Evolutionary conservation across 1,140 invertebrate genomes (phyloP), one percentile per base, ranked within the genome.

Genomic region (Drosophila subobscura): DNA sequence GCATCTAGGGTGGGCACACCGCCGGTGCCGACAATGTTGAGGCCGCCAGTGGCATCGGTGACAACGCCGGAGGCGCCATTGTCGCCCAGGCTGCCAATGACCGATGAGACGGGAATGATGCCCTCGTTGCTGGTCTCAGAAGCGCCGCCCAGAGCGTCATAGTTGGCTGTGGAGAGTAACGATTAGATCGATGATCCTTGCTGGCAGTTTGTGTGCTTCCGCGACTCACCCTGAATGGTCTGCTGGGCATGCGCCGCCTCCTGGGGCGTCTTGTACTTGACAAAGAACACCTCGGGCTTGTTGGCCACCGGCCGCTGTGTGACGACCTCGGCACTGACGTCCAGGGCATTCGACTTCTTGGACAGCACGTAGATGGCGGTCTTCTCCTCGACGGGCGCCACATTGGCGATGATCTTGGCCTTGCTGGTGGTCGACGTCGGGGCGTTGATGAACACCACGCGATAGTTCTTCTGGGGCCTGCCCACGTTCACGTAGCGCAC

Each of bases 401-500:
- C 93, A 51, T 93, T 92, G 75, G 95, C 95, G 94, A 92, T 52
- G 92, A 94, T 58, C 94, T 94, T 27, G 5, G 95, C 95, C 77
- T 94, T 94, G 58, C 77, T 77, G 57, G 95, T 93, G 77, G 93
- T 93, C n/a, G 95, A 93, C 29, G 95, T 93, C 27, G 96, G 96
- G 10, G 96, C 95, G 93, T 96, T 96, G 92, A 97, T 96, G 94
- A 96, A 96, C 85, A 97, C 96, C 79, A 97, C 96, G 79, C 96
- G 96, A 92, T 96, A 96, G 92, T 96, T 95, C 83, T 96, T 96
- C 91, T 96, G 95, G 56, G 95, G 93, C 5, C 94, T 92, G 22
- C 91, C 90, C 47, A 91, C 72, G 14, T 86, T 91, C 59, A 91
- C 77, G 29, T 90, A 80, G 77, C 80, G 94, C 92, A 83, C 85